Base-by-base conservation (phyloP, 2,113 vertebrate genomes). In the Orthonyx spaldingii region DNA sequence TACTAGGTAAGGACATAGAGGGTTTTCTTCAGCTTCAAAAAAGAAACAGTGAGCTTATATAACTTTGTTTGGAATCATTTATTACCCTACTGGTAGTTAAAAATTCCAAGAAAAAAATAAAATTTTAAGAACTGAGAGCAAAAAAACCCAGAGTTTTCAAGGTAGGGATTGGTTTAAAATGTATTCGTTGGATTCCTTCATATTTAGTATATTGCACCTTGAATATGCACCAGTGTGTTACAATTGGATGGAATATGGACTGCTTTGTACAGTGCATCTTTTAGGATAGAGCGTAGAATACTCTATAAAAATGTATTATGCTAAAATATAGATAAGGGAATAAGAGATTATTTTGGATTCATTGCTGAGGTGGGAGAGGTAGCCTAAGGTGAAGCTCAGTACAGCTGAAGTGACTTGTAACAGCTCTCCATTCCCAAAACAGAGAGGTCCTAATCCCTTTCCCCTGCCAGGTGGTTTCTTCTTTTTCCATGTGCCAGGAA, bases 1-100 rank as follows among this genome's bases (percentile, higher is more conserved):
- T n/a, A 28, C 8, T 42, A 39, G 7, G 1, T 63, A 22, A 35
- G 37, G 79, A 59, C 3, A 4, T 6, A 4, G 0, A 42, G 3
- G 4, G 30, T 14, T 44, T n/a, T 89, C 50, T 77, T 33, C 2
- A 4, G 2, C 33, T 88, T 89, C 30, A 9, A 10, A 60, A 89
- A 61, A 28, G 22, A 86, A 56, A 32, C 14, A 42, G 4, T 42
- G 11, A 82, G 32, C 5, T n/a, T 61, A 11, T 42, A 8, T n/a
- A 33, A 42, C 18, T 68, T 79, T 7, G 8, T 63, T 46, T 79
- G 49, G 19, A 77, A 50, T 60, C 11, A 44, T 64, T 64, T 92
- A 14, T 72, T 92, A n/a, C 26, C 8, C 8, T 65, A 17, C 8
- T 55, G 11, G 18, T 80, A 84, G 44, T 61, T 80, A 21, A 80